A percentile compares a stretch with the other conserved stretches of the same genome.
phyloP scores from a whole-genome alignment of 2,888 invertebrate genomes.

The Pristionchus arcanus region DNA sequence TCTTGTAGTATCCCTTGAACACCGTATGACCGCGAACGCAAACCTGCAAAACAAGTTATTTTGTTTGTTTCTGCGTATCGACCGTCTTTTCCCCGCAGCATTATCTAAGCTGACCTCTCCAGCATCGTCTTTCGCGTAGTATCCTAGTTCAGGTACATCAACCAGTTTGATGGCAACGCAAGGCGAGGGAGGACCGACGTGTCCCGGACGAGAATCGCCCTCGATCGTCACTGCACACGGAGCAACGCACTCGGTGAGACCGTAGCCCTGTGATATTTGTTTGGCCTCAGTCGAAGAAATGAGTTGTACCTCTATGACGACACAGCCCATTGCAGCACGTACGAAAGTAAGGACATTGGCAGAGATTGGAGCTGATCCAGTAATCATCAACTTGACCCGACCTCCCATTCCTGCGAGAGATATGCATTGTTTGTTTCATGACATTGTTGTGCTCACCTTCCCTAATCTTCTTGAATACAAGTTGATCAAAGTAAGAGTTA shows the following conservation, averaged over 20 bases:
- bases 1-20: conserved; percentile 85
- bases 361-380: conserved; percentile 94
- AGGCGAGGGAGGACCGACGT: conserved; percentile 96
- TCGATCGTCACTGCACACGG: conserved; percentile 86
- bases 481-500: conserved; percentile 80
- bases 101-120: conserved; percentile 69
- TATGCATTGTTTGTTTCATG: not conserved
- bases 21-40: conserved; percentile 72
- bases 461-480: conserved; percentile 80
- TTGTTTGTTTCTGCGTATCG: not conserved
- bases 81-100: not conserved
- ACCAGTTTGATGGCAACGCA: conserved; percentile 95
- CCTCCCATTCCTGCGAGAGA: conserved; percentile 62
- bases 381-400: conserved; percentile 69
- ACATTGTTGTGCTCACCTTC: conserved; percentile 60
- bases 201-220: conserved; percentile 81
- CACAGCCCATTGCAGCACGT: conserved; percentile 89
- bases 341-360: conserved; percentile 95
- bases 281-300: not conserved
- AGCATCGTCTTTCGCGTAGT: conserved; percentile 78
- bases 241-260: conserved; percentile 79
- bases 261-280: conserved; percentile 72
- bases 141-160: conserved; percentile 97
- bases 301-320: conserved; percentile 74
- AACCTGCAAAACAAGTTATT: conserved; percentile 55